phyloP scores from a whole-genome alignment of 2,113 vertebrate species.

The Proteles cristata region DNA sequence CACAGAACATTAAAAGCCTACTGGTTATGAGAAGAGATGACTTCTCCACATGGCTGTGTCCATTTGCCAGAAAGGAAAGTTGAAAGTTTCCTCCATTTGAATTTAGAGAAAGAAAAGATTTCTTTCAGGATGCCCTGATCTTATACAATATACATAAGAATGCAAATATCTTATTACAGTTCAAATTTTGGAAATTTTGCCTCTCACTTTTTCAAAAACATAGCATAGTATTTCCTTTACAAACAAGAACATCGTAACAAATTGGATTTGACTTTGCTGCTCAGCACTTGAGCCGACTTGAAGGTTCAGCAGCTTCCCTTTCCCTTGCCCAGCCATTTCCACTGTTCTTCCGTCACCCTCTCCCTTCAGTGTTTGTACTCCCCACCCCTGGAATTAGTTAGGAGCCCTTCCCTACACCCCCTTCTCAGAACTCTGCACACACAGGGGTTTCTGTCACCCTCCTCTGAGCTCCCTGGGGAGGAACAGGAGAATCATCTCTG shows the following conservation, averaged over 20 bases:
- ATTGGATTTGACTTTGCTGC: constrained; percentile 30
- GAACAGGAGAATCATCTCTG: background rate
- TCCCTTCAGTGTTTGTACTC: background rate
- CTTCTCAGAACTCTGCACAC: background rate
- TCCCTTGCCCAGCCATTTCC: background rate
- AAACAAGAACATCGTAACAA: background rate
- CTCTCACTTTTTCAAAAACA: background rate
- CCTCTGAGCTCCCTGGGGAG: background rate
- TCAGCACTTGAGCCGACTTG: background rate
- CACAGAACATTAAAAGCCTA: background rate
- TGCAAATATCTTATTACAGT: background rate
- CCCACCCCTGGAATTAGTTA: background rate
- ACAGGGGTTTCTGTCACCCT: fast-evolving
- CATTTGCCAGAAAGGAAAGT: background rate
- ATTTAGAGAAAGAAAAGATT: constrained; percentile 30
- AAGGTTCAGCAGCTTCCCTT: background rate
- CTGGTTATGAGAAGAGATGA: background rate
- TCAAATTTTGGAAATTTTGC: constrained; percentile 22
- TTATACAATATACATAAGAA: background rate
- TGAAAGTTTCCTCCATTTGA: background rate
- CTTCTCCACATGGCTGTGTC: background rate
- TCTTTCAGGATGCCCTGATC: background rate
- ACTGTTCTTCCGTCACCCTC: background rate
- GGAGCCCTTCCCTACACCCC: background rate
- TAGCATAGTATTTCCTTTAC: background rate